phyloP scores from a whole-genome alignment of 1,140 invertebrate species.

The Bombus cullumanus region DNA sequence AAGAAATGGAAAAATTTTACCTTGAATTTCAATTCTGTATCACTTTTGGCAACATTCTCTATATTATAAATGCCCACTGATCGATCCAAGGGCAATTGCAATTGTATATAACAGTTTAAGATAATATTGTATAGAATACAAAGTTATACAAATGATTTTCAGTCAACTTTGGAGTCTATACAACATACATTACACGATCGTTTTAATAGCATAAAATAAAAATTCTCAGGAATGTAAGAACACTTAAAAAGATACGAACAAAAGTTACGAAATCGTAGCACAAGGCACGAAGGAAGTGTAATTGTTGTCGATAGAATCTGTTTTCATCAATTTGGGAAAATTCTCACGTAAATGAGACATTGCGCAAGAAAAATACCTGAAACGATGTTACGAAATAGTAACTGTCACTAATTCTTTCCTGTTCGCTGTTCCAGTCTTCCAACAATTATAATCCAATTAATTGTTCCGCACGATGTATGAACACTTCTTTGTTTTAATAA shows the following conservation, averaged over 20 bases:
- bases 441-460: not conserved
- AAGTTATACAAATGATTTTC: not conserved
- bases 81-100: no score
- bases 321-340: not conserved
- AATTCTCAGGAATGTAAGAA: not conserved
- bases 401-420: not conserved
- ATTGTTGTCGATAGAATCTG: not conserved
- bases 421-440: not conserved
- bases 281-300: not conserved
- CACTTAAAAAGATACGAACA: not conserved
- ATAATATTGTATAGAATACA: no score
- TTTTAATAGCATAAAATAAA: not conserved
- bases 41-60: not conserved
- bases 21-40: not conserved
- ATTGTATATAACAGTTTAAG: no score
- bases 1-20: not conserved
- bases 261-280: not conserved
- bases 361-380: not conserved
- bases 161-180: not conserved
- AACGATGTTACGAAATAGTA: not conserved
- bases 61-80: not conserved
- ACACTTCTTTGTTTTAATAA: not conserved
- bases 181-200: not conserved
- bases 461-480: not conserved
- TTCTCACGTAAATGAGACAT: not conserved